Evolutionary conservation across 2,888 invertebrate species (phyloP).

Genomic region (Deroplatys truncata): DNA sequence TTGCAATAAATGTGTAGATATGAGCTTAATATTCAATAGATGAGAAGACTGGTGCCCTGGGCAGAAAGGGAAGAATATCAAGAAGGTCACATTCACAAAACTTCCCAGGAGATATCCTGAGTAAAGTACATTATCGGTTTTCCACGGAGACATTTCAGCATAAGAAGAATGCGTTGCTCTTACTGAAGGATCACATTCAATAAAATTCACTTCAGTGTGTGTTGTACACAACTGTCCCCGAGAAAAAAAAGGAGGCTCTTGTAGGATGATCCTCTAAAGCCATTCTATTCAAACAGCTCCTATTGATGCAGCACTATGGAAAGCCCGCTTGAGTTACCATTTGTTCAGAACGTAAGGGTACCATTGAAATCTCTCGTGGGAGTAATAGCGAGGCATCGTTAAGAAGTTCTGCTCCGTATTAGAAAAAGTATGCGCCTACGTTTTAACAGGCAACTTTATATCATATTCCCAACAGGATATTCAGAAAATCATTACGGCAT

Average conservation of each 20-base stretch:
- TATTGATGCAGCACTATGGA: not conserved
- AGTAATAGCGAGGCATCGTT: not conserved
- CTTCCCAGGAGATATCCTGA: not conserved
- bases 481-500: too few species aligned
- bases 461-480: too few species aligned
- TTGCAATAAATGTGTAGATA: too few species aligned
- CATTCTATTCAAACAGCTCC: not conserved
- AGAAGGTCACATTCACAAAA: not conserved
- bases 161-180: not conserved
- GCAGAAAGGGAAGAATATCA: not conserved
- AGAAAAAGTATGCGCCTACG: too few species aligned
- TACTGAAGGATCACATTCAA: not conserved
- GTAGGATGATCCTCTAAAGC: not conserved
- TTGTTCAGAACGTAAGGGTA: not conserved
- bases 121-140: not conserved
- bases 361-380: not conserved
- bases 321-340: not conserved
- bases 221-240: not conserved
- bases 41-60: not conserved
- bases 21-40: not conserved
- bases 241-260: not conserved
- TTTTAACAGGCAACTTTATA: too few species aligned
- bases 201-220: not conserved
- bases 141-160: not conserved
- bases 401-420: too few species aligned